phyloP scores from a whole-genome alignment of 2,113 vertebrate genomes.

The Ptilonorhynchus violaceus region DNA sequence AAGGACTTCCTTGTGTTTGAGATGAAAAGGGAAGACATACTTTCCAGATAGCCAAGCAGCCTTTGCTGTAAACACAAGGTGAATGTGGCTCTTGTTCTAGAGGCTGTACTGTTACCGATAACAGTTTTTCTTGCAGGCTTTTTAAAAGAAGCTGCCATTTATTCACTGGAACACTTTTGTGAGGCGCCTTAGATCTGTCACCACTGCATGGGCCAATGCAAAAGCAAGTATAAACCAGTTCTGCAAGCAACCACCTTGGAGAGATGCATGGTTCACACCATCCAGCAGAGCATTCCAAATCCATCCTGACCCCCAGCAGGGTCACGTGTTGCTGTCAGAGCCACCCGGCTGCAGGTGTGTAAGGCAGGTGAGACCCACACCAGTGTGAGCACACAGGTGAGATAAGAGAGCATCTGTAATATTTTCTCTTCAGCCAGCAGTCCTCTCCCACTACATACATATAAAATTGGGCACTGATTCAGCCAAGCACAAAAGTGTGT shows the following conservation, averaged over 20 bases:
- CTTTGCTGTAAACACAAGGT: not conserved
- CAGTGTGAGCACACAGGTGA: rapidly evolving
- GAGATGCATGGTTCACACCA: not conserved
- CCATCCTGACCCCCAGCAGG: not conserved
- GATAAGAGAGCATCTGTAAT: not conserved
- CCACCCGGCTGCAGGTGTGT: rapidly evolving
- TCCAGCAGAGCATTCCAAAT: not conserved
- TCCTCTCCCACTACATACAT: not conserved
- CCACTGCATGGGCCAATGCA: rapidly evolving
- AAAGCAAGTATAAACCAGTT: not conserved
- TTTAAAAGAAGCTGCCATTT: not conserved
- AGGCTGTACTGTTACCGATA: rapidly evolving
- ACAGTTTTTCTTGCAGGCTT: not conserved
- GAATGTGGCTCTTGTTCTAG: not conserved
- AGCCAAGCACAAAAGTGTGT: not conserved
- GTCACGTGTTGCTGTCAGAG: not conserved
- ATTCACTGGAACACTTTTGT: not conserved
- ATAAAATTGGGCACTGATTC: not conserved
- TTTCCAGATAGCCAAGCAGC: not conserved
- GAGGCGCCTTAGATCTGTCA: rapidly evolving
- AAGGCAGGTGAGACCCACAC: not conserved
- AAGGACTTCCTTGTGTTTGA: slow-evolving; percentile 4
- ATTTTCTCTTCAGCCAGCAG: not conserved
- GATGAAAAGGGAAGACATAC: not conserved
- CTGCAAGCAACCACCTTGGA: not conserved